Evolutionary conservation across 2,888 invertebrate genomes (phyloP).

Genomic region (Himalopsyche kuldschensis): DNA sequence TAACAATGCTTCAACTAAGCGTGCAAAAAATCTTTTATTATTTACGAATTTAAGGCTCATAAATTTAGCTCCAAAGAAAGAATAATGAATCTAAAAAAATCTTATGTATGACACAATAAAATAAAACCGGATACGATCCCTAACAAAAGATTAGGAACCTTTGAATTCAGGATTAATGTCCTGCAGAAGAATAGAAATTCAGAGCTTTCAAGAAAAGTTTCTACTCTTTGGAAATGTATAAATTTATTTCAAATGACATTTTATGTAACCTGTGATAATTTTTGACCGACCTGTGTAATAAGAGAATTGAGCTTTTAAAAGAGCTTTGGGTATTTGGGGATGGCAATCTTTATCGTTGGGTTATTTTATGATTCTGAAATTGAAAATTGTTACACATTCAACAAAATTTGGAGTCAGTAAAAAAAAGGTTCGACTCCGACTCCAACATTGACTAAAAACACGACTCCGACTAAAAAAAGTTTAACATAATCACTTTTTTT

Average conservation of each 20-base stretch:
- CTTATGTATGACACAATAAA: not conserved
- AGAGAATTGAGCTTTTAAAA: not conserved
- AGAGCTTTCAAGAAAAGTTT: not conserved
- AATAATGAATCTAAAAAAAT: not conserved
- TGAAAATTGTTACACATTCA: no score
- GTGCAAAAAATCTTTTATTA: not conserved
- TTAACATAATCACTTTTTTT: no score
- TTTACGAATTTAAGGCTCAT: not conserved
- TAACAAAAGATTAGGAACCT: not conserved
- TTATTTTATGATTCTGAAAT: no score
- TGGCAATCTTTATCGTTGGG: no score
- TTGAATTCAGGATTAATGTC: not conserved
- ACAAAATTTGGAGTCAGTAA: no score
- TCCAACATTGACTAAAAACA: no score
- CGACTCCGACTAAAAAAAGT: no score
- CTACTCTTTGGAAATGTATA: not conserved
- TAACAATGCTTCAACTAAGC: no score
- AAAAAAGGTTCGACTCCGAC: no score
- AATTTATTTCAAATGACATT: not conserved
- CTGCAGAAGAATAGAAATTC: not conserved
- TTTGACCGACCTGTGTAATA: not conserved
- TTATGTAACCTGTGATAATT: not conserved
- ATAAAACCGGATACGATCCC: not conserved
- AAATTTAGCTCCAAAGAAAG: not conserved
- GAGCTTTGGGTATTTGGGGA: not conserved